Evolutionary conservation across 2,888 invertebrate species (phyloP).

Genomic region (Mesodorylaimus sp.): DNA sequence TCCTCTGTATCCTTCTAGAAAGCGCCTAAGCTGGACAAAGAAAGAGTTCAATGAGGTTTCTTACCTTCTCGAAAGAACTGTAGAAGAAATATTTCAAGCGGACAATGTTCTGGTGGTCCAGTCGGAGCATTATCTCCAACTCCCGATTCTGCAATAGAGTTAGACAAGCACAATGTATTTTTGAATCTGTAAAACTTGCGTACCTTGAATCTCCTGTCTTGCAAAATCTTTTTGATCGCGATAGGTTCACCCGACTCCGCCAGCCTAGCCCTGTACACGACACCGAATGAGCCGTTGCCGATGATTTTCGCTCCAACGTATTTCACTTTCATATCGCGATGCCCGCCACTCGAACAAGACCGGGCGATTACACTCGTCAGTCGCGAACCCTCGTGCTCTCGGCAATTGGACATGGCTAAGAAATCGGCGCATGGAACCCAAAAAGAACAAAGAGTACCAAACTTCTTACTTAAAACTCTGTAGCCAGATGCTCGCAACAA

Average conservation of each 20-base stretch:
- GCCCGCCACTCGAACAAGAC: constrained; percentile 86
- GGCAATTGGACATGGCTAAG: too few relatives aligned
- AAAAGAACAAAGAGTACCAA: too few relatives aligned
- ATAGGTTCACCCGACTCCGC: constrained; percentile 88
- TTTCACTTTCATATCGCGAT: constrained; percentile 65
- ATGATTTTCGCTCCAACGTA: constrained; percentile 97
- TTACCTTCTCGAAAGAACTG: constrained; percentile 97
- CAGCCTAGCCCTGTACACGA: constrained; percentile 92
- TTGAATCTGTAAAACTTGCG: too few relatives aligned
- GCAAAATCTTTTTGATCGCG: constrained; percentile 97
- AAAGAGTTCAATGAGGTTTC: constrained; percentile 31
- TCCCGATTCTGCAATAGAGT: constrained; percentile 65
- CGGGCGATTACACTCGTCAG: constrained; percentile 96
- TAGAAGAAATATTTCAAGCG: constrained; percentile 99
- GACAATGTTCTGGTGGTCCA: constrained; percentile 99
- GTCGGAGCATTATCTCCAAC: constrained; percentile 93
- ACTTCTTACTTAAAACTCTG: too few relatives aligned
- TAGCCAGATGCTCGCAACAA: too few relatives aligned
- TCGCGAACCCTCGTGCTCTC: too few relatives aligned
- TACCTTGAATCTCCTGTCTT: constrained; percentile 79
- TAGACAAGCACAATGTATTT: neutral
- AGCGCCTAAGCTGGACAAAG: too few relatives aligned
- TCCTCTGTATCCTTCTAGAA: neutral
- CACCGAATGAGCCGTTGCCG: constrained; percentile 98
- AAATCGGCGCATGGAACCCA: too few relatives aligned